Evolutionary conservation across 2,113 vertebrate species (phyloP), one percentile per base, ranked within the genome.

Genomic region (Syngnathus scovelli): DNA sequence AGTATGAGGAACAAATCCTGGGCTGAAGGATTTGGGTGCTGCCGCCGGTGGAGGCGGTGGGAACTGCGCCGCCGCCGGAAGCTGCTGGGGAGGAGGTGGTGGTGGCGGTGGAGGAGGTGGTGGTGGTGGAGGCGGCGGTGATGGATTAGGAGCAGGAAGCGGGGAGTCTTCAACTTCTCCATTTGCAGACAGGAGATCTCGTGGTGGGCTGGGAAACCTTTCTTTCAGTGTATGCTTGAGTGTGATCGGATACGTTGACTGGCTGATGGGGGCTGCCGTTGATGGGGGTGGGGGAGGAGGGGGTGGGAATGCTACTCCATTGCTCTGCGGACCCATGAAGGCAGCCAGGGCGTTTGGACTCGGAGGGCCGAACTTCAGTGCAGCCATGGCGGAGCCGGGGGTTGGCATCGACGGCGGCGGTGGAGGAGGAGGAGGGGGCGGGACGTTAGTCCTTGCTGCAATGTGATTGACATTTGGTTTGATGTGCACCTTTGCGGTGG

Each of bases 311-410:
- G 87, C 0, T 69, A 72, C 5, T 9, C 69, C 66, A 1, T 79
- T 84, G n/a, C 23, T 66, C 1, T 77, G 54, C 68, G 90, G 0
- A 79, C 88, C 66, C 2, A 81, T 89, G 78, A 92, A 93, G 85
- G 90, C 33, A 72, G 84, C 19, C 56, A 66, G 77, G 4, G 68
- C 72, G 0, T 90, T 86, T 0, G 91, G 90, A 67, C 82, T 85
- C 8, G 90, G 91, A 0, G 93, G 91, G 0, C 86, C 91, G 0
- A 88, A 90, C 74, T 84, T 94, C 44, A 96, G 78, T 23, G 92
- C 91, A 0, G 94, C 93, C 94, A 95, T 94, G 1, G 94, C 93
- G 0, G 94, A 94, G 2, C 94, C 94, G 0, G 93, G 93, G 0
- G 89, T 89, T 0, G 94, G 93, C 44, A 93, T 84, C 0, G 91